These are phyloP conservation scores for Thaleichthys pacificus DNA, from an alignment of 2,797 vertebrate genomes.

Conservation along the genomic window DNA sequence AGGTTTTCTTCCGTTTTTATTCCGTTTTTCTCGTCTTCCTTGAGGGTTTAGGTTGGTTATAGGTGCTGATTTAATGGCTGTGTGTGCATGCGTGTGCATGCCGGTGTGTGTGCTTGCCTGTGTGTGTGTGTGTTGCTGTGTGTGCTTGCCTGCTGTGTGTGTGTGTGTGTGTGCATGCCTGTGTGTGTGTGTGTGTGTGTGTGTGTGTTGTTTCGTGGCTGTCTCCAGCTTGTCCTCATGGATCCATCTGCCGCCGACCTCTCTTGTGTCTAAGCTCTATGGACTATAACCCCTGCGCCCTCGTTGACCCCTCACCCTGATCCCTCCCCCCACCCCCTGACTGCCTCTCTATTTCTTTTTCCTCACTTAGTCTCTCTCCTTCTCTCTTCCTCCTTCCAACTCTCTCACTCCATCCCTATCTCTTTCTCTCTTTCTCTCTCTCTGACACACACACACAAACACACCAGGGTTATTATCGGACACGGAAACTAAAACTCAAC, in stretches of 20 bases:
- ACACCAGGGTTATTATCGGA: constrained; percentile 7
- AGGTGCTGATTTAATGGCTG: background rate
- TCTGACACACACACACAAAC: constrained; percentile 50
- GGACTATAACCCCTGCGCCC: constrained; percentile 48
- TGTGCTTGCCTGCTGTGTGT: background rate
- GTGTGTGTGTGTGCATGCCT: too few species aligned
- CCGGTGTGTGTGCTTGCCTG: background rate
- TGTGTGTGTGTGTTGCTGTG: constrained; percentile 31
- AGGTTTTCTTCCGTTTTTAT: background rate
- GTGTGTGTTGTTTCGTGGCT: constrained; percentile 4
- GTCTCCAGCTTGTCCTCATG: constrained; percentile 45
- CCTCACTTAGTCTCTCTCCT: background rate
- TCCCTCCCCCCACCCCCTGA: constrained; percentile 22
- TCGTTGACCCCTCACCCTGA: constrained; percentile 46
- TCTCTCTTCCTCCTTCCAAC: background rate
- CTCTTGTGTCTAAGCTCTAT: constrained; percentile 45
- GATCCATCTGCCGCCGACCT: constrained; percentile 31
- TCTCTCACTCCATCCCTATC: constrained; percentile 11
- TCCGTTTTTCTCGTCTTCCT: constrained; percentile 14
- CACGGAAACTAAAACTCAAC: too few species aligned
- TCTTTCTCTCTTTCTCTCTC: constrained; percentile 15
- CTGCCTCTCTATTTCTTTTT: background rate
- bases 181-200: constrained; percentile 44
- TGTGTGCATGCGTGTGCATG: background rate
- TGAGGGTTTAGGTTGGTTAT: too few species aligned